These are phyloP conservation scores for Eupithecia inturbata DNA, from an alignment of 2,888 invertebrate species.

Conservation along the genomic window DNA sequence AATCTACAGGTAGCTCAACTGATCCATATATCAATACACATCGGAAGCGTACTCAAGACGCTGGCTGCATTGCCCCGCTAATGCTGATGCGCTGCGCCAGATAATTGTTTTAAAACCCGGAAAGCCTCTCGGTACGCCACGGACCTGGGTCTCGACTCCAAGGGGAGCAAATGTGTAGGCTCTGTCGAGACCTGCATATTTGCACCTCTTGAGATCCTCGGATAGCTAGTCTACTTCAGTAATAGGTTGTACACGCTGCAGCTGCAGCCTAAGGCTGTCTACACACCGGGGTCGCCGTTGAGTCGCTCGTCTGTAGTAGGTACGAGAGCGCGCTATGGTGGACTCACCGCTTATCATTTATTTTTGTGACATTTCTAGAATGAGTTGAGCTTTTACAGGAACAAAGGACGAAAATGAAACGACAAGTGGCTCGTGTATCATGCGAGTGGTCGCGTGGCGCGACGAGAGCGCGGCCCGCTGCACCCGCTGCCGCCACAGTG, in stretches of 20 bases:
- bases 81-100: too few species aligned
- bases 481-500: background rate
- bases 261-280: background rate
- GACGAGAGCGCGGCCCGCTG: background rate
- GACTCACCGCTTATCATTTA: background rate
- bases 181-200: too few species aligned
- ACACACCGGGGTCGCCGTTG: background rate
- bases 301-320: background rate
- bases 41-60: too few species aligned
- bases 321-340: background rate
- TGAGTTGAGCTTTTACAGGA: constrained; percentile 6
- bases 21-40: too few species aligned
- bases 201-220: too few species aligned
- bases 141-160: too few species aligned
- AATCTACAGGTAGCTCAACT: too few species aligned
- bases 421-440: background rate
- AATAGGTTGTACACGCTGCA: background rate
- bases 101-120: too few species aligned
- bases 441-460: background rate
- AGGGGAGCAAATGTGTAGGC: too few species aligned
- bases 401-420: background rate
- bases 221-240: background rate
- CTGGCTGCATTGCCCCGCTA: too few species aligned
- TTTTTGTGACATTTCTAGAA: background rate
- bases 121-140: too few species aligned